Evolutionary conservation across 2,888 invertebrate species (phyloP).

Genomic region (Drosophila austrosaltans): DNA sequence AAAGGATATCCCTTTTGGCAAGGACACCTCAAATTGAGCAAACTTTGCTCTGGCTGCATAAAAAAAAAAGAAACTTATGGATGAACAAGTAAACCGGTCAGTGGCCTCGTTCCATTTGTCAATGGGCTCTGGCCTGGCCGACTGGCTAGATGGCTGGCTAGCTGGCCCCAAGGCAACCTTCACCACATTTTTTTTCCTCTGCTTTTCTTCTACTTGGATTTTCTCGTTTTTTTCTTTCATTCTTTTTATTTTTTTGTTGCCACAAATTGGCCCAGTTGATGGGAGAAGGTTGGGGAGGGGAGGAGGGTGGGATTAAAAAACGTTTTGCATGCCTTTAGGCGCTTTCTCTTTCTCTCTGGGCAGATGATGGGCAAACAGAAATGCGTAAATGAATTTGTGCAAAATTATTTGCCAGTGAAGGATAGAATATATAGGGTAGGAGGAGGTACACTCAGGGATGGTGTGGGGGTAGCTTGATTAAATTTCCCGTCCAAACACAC

Average conservation of each 20-base stretch:
- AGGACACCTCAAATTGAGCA: conserved; percentile 33
- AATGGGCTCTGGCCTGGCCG: conserved; percentile 29
- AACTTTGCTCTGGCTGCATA: conserved; percentile 9
- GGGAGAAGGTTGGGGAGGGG: conserved; percentile 20
- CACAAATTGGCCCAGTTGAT: conserved; percentile 63
- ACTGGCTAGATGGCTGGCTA: neutral
- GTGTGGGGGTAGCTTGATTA: conserved; percentile 61
- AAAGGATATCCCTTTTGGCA: conserved; percentile 19
- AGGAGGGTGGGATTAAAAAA: conserved; percentile 62
- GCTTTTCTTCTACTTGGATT: conserved; percentile 19
- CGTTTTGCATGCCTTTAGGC: conserved; percentile 65
- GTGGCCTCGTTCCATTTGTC: conserved; percentile 53
- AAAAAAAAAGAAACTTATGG: conserved; percentile 26
- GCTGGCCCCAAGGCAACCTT: conserved; percentile 35
- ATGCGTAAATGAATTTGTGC: conserved; percentile 70
- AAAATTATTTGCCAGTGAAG: conserved; percentile 60
- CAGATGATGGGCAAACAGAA: conserved; percentile 45
- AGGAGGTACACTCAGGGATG: neutral
- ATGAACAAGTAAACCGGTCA: conserved; percentile 47
- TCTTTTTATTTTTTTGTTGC: conserved; percentile 24
- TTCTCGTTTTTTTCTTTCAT: conserved; percentile 8
- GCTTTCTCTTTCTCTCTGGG: conserved; percentile 14
- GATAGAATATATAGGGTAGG: too few species aligned
- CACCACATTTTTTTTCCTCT: conserved; percentile 38
- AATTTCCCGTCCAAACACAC: conserved; percentile 53